Base-by-base conservation (phyloP, 2,113 vertebrate species). In the Egretta garzetta region DNA sequence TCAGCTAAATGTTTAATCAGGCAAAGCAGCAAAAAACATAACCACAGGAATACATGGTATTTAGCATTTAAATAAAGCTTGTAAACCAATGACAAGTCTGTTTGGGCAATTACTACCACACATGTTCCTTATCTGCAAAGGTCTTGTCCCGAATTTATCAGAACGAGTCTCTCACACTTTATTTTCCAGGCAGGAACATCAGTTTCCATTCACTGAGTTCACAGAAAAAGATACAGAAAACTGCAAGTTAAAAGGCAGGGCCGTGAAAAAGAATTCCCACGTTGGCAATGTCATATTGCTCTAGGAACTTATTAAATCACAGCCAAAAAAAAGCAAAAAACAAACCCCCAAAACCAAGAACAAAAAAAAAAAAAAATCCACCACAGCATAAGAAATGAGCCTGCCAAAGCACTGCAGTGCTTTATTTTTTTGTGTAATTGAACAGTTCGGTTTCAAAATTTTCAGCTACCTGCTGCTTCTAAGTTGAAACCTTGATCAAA, bases 1-100 rank as follows among this genome's bases (percentile, higher is more conserved):
- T 94, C 95, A 94, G 80, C 80, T 76, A 86, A 90, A 68, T 91
- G 90, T 93, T 97, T 96, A 96, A 97, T 93, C 93, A 95, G 89
- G 91, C 81, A 96, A 91, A 77, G 86, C 82, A 94, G 86, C 39
- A 95, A 93, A 95, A 91, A 52, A 20, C 55, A 80, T 41, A 97
- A 75, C 81, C 67, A 94, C 66, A 96, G 85, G 49, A 95, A 94
- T 92, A 79, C 64, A 58, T 45, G 68, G 67, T 68, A 93, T 93
- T 96, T 89, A 92, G 88, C 75, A 86, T 96, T 94, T 91, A 90
- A 96, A 97, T 96, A 96, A 93, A 95, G 66, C 82, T 50, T 91
- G 93, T 80, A 90, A 95, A 79, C 60, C 88, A 83, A 85, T 73
- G 71, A 94, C 81, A 96, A 95, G 77, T 80, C 92, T 92, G 86